Evolutionary conservation across 2,888 invertebrate species (phyloP).

Genomic region (Catocala nupta): DNA sequence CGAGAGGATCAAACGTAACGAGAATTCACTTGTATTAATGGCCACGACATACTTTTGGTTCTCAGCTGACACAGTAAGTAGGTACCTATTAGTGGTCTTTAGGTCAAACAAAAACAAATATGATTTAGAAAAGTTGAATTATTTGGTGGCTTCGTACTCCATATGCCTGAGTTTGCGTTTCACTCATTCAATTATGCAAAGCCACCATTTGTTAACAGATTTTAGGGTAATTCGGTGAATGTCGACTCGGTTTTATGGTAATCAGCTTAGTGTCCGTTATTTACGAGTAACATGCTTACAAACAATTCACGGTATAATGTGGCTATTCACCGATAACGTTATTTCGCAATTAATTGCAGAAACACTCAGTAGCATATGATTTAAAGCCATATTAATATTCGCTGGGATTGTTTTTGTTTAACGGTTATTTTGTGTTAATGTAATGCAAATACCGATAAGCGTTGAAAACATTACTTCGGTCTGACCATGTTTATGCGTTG

Average conservation of each 20-base stretch:
- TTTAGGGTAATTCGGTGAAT: conserved; percentile 80
- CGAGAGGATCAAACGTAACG: too few species aligned
- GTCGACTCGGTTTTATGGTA: conserved; percentile 82
- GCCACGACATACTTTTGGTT: too few species aligned
- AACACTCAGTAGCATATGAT: conserved; percentile 76
- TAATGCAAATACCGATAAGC: conserved; percentile 64
- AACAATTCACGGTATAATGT: conserved; percentile 73
- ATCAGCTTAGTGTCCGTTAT: conserved; percentile 84
- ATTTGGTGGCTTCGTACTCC: conserved; percentile 55
- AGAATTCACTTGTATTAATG: too few species aligned
- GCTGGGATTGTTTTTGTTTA: conserved; percentile 71
- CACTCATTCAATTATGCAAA: conserved; percentile 84
- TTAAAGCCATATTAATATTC: conserved; percentile 74
- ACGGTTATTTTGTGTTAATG: conserved; percentile 79
- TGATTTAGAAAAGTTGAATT: conserved; percentile 47
- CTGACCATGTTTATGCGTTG: conserved; percentile 36
- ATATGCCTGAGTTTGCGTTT: conserved; percentile 74
- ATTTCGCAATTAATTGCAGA: conserved; percentile 83
- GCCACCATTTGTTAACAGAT: conserved; percentile 86
- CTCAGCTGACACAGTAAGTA: too few species aligned
- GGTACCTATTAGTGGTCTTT: too few species aligned
- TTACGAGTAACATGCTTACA: conserved; percentile 80
- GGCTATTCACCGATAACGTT: conserved; percentile 74
- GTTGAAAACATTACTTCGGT: conserved; percentile 42
- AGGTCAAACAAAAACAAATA: too few species aligned